Percentiles rank a stretch among this genome's conserved stretches.
Conservation (phyloP, 1,140 invertebrate genomes). For the Daktulosphaira vitifoliae region DNA sequence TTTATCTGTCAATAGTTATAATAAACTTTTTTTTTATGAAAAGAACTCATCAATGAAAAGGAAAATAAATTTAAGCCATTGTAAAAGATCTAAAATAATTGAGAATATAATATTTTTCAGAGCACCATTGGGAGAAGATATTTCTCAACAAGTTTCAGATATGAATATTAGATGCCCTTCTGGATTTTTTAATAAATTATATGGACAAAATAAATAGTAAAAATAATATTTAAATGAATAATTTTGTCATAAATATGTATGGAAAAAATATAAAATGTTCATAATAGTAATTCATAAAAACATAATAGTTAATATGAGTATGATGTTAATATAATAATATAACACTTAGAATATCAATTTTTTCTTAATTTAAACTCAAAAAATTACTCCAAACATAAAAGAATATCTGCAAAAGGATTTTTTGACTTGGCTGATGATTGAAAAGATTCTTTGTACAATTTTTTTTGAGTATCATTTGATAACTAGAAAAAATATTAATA, state of each 20-base stretch:
- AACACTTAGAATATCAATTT: background rate
- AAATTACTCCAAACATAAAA: slow-evolving; percentile 18
- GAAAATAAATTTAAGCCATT: too few relatives aligned
- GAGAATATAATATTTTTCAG: slow-evolving; percentile 38
- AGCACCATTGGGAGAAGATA: slow-evolving; percentile 50
- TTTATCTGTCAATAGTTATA: too few relatives aligned
- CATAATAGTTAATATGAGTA: too few relatives aligned
- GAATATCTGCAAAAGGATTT: slow-evolving; percentile 25
- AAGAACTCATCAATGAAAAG: too few relatives aligned
- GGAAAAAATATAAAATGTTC: too few relatives aligned
- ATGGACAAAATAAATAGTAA: slow-evolving; percentile 1
- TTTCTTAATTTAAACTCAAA: background rate
- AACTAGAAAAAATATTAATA: slow-evolving; percentile 7
- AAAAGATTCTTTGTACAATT: slow-evolving; percentile 28
- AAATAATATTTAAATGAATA: too few relatives aligned
- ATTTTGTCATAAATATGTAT: too few relatives aligned
- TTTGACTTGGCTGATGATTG: slow-evolving; percentile 21
- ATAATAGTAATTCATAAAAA: too few relatives aligned
- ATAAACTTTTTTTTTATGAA: too few relatives aligned
- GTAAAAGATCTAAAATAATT: too few relatives aligned
- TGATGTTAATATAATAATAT: too few relatives aligned
- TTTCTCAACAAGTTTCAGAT: slow-evolving; percentile 48
- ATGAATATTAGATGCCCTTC: slow-evolving; percentile 49
- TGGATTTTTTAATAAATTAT: slow-evolving; percentile 26
- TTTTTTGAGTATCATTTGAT: slow-evolving; percentile 11